A percentile compares a stretch with the other conserved stretches of the same genome.
phyloP scores from a whole-genome alignment of 1,140 invertebrate species.

The Sinella curviseta region DNA sequence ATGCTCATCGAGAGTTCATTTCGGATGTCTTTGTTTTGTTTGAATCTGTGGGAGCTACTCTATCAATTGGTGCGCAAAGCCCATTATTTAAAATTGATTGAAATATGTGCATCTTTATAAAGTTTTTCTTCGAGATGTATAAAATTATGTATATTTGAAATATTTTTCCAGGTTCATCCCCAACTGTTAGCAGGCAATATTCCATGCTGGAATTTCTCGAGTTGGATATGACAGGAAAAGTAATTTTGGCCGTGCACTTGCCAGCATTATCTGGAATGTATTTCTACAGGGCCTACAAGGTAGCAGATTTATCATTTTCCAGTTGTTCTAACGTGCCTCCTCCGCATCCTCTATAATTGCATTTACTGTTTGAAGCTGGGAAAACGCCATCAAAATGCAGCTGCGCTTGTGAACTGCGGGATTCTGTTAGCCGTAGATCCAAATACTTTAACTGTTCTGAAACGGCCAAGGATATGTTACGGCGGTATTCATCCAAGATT shows the following conservation, averaged over 20 bases:
- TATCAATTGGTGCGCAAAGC: slow-evolving; percentile 48
- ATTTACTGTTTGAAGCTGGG: slow-evolving; percentile 50
- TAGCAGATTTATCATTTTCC: too few relatives aligned
- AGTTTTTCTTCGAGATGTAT: not conserved
- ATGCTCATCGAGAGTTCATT: slow-evolving; percentile 56
- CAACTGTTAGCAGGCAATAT: slow-evolving; percentile 35
- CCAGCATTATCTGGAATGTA: slow-evolving; percentile 53
- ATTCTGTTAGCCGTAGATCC: slow-evolving; percentile 26
- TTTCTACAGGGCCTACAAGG: slow-evolving; percentile 63
- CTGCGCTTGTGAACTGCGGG: slow-evolving; percentile 56
- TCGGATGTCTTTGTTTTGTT: slow-evolving; percentile 57
- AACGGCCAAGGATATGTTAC: slow-evolving; percentile 64
- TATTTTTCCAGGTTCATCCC: too few relatives aligned
- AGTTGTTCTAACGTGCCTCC: too few relatives aligned
- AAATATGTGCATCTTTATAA: not conserved
- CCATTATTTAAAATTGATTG: not conserved
- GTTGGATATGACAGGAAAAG: slow-evolving; percentile 64
- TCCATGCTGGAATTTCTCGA: slow-evolving; percentile 62
- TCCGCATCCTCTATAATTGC: too few relatives aligned
- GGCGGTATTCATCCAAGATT: slow-evolving; percentile 72
- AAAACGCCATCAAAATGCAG: slow-evolving; percentile 52
- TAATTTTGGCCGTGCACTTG: slow-evolving; percentile 64
- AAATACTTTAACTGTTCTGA: slow-evolving; percentile 54
- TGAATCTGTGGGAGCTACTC: slow-evolving; percentile 53
- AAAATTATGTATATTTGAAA: slow-evolving; percentile 19